phyloP scores from a whole-genome alignment of 2,113 vertebrate genomes.

The Alethe diademata region DNA sequence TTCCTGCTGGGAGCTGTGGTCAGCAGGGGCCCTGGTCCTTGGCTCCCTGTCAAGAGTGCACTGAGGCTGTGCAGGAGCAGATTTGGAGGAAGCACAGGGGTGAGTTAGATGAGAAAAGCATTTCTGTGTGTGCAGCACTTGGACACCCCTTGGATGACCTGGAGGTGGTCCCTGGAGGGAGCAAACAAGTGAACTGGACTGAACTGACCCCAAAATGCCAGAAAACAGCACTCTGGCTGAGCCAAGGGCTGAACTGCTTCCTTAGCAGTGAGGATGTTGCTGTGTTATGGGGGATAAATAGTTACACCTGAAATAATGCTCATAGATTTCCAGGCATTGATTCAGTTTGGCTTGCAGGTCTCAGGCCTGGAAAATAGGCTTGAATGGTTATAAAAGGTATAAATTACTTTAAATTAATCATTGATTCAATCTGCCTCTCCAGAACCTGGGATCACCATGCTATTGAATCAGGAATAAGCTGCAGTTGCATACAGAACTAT shows the following conservation, averaged over 20 bases:
- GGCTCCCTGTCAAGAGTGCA: not conserved
- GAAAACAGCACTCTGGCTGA: not conserved
- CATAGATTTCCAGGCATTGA: slow-evolving; percentile 21
- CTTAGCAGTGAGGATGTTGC: not conserved
- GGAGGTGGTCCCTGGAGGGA: not conserved
- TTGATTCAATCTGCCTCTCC: not conserved
- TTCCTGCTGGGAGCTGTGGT: not conserved
- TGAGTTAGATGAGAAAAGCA: not conserved
- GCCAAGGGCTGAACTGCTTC: not conserved
- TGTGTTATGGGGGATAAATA: not conserved
- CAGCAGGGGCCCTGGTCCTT: not conserved
- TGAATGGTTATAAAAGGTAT: slow-evolving; percentile 16
- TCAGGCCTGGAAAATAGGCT: not conserved
- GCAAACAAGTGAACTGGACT: not conserved
- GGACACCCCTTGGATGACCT: not conserved
- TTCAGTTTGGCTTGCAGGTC: not conserved
- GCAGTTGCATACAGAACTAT: not conserved
- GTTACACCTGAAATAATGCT: slow-evolving; percentile 1
- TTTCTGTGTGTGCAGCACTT: not conserved
- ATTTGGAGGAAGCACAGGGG: not conserved
- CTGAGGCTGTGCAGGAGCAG: not conserved
- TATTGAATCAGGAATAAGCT: not conserved
- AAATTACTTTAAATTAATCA: slow-evolving; percentile 34
- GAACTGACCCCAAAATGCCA: not conserved
- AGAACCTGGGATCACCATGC: not conserved